phyloP scores from a whole-genome alignment of 1,140 invertebrate genomes.

The Platorchestia sp. region DNA sequence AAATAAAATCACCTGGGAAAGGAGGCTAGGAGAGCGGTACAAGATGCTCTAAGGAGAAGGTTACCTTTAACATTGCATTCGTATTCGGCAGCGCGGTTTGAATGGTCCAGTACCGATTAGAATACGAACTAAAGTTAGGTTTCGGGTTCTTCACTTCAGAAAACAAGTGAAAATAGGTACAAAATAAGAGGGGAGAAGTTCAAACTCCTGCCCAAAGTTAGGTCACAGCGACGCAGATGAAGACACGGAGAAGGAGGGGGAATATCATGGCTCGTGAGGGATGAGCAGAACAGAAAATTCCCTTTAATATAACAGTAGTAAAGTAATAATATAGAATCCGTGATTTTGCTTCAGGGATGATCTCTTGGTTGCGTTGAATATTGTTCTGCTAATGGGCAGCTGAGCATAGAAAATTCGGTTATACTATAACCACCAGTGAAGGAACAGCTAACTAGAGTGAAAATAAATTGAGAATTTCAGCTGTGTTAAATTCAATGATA shows the following conservation, averaged over 20 bases:
- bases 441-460: too few species aligned
- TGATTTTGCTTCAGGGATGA: too few species aligned
- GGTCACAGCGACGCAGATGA: neutral
- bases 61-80: conserved; percentile 26
- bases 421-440: too few species aligned
- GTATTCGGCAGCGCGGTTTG: neutral
- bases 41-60: conserved; percentile 39
- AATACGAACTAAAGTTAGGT: conserved; percentile 47
- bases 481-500: too few species aligned
- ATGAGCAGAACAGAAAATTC: neutral
- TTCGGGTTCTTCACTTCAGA: conserved; percentile 11
- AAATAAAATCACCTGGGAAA: conserved; percentile 34
- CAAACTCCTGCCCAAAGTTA: neutral
- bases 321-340: too few species aligned
- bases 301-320: too few species aligned
- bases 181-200: conserved; percentile 35
- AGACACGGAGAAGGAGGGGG: neutral
- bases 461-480: too few species aligned
- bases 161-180: conserved; percentile 4
- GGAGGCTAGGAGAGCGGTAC: conserved; percentile 20
- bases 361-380: too few species aligned
- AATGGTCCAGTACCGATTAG: conserved; percentile 37
- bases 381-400: too few species aligned
- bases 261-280: neutral
- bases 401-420: too few species aligned